Evolutionary conservation across 2,113 vertebrate genomes (phyloP), one percentile per base, ranked within the genome.

Genomic region (Sander lucioperca): DNA sequence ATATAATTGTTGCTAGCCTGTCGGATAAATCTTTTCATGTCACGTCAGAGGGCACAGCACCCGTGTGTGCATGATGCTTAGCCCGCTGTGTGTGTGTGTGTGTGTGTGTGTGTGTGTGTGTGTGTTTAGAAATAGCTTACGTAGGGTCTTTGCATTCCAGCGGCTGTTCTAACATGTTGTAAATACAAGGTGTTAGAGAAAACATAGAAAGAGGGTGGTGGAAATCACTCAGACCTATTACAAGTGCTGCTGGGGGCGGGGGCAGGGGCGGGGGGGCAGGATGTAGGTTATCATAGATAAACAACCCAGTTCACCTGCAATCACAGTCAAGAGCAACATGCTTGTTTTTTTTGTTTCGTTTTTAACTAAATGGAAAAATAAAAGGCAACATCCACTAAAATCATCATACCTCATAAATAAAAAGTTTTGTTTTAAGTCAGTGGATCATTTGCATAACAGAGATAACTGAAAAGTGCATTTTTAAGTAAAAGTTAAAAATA

Each of bases 141-240:
- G 77, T 85, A 83, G 89, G 95, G 95, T 94, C 94, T 91, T 92
- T 91, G 94, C 97, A 98, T 97, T 98, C 97, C 97, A 96, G 94
- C 95, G 93, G 96, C 96, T 97, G 97, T 96, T 96, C 95, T 93
- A 95, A 98, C 97, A 97, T 95, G 97, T 96, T 95, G 94, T 94
- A 94, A 94, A 94, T 91, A 93, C 92, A 92, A 94, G 91, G 89
- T 94, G 92, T 93, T 90, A 83, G 83, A 91, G 85, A 92, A 90
- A 93, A 93, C 85, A 90, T 70, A 67, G 85, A 77, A 83, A 82
- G 73, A 83, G 74, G 87, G 89, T 58, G 78, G 87, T 79, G 80
- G 84, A 88, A 92, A 90, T 72, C 79, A 79, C 80, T 91, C 74
- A 73, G 89, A 82, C 53, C 83, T 78, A 88, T 70, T 82, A 82